Evolutionary conservation across 2,797 vertebrate species (phyloP).

Genomic region (Anomalospiza imberbis): DNA sequence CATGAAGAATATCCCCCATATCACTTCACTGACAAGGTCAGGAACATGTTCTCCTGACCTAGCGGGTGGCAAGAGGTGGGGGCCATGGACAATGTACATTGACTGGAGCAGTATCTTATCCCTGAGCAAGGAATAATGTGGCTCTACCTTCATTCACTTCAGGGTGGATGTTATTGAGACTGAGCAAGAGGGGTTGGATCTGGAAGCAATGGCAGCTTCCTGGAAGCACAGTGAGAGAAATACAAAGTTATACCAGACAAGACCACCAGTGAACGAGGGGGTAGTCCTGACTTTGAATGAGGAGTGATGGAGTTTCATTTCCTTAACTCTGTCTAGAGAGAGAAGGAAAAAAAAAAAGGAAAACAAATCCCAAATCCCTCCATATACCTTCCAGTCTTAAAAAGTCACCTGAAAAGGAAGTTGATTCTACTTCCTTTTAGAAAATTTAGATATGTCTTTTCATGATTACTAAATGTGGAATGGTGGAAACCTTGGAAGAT

Average conservation of each 20-base stretch:
- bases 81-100: not conserved
- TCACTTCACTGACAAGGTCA: not conserved
- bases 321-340: not conserved
- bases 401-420: not conserved
- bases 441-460: not conserved
- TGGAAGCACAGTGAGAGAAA: not conserved
- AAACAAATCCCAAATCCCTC: not conserved
- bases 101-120: not conserved
- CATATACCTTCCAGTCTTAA: not conserved
- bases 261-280: not conserved
- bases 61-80: not conserved
- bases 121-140: accelerated
- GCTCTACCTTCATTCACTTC: not conserved
- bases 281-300: not conserved
- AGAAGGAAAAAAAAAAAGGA: accelerated
- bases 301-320: not conserved
- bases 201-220: not conserved
- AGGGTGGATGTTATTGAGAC: not conserved
- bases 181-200: not conserved
- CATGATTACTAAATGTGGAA: not conserved
- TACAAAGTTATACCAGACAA: not conserved
- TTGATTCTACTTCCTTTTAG: not conserved
- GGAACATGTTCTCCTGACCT: not conserved
- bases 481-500: not conserved
- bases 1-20: not conserved